phyloP scores from a whole-genome alignment of 1,140 invertebrate species.

The Orussus abietinus region DNA sequence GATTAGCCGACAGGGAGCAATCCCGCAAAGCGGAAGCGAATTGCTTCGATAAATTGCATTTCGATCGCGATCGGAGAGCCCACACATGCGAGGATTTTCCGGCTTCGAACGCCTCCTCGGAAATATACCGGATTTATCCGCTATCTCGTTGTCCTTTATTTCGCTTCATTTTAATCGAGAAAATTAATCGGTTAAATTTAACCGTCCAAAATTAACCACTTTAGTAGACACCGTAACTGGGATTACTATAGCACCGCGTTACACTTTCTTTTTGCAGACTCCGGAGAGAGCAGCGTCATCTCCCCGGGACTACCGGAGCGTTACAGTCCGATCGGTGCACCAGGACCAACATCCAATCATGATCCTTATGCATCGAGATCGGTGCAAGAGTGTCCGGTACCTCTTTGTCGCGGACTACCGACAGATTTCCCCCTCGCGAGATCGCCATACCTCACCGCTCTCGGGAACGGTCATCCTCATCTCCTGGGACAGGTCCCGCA shows the following conservation, averaged over 20 bases:
- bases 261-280: conserved; percentile 37
- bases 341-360: conserved; percentile 44
- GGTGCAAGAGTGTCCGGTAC: conserved; percentile 43
- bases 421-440: conserved; percentile 42
- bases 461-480: conserved; percentile 47
- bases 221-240: no score
- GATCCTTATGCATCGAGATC: conserved; percentile 44
- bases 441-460: conserved; percentile 45
- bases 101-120: no score
- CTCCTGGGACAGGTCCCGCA: conserved; percentile 40
- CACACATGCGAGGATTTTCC: conserved; percentile 8
- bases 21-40: conserved; percentile 19
- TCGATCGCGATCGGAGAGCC: conserved; percentile 10
- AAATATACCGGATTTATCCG: no score
- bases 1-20: conserved; percentile 20
- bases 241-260: no score
- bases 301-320: conserved; percentile 50
- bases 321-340: conserved; percentile 45
- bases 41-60: conserved; percentile 12
- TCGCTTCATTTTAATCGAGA: no score
- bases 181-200: no score
- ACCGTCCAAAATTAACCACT: no score
- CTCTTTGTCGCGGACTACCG: conserved; percentile 43
- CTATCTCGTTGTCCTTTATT: no score
- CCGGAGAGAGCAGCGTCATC: conserved; percentile 50